Evolutionary conservation across 1,140 invertebrate species (phyloP).

Genomic region (Spodoptera litura): DNA sequence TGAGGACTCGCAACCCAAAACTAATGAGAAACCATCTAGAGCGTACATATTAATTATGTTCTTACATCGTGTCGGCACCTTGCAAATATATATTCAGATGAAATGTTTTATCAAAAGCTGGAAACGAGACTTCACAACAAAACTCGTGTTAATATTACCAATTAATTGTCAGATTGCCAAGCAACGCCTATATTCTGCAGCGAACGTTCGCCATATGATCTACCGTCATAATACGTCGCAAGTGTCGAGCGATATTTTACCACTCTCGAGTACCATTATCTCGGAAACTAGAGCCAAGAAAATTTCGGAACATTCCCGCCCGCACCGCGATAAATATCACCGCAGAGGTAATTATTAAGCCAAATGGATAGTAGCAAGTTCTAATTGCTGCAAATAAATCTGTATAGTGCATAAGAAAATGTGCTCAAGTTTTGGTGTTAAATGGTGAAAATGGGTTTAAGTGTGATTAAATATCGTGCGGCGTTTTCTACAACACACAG

Average conservation of each 20-base stretch:
- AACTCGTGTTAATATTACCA: constrained; percentile 18
- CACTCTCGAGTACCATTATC: constrained; percentile 43
- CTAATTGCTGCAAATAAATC: constrained; percentile 55
- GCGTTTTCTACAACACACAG: constrained; percentile 13
- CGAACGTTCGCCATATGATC: constrained; percentile 33
- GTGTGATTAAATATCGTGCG: constrained; percentile 37
- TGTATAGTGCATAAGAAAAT: constrained; percentile 48
- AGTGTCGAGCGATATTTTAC: constrained; percentile 48
- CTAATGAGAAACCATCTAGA: not conserved
- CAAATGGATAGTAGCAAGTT: constrained; percentile 41
- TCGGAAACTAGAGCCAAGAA: constrained; percentile 49
- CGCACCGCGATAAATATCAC: constrained; percentile 44
- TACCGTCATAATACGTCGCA: constrained; percentile 45
- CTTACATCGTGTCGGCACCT: no score
- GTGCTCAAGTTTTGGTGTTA: constrained; percentile 41
- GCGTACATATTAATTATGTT: no score
- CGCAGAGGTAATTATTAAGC: constrained; percentile 50
- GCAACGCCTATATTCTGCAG: constrained; percentile 26
- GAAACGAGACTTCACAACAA: not conserved
- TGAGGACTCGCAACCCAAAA: not conserved
- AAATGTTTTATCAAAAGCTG: no score
- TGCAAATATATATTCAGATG: no score
- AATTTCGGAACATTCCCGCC: constrained; percentile 45
- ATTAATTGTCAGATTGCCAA: constrained; percentile 45
- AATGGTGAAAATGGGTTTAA: constrained; percentile 33